Evolutionary conservation across 2,888 invertebrate species (phyloP).

Genomic region (Lymantria monacha): DNA sequence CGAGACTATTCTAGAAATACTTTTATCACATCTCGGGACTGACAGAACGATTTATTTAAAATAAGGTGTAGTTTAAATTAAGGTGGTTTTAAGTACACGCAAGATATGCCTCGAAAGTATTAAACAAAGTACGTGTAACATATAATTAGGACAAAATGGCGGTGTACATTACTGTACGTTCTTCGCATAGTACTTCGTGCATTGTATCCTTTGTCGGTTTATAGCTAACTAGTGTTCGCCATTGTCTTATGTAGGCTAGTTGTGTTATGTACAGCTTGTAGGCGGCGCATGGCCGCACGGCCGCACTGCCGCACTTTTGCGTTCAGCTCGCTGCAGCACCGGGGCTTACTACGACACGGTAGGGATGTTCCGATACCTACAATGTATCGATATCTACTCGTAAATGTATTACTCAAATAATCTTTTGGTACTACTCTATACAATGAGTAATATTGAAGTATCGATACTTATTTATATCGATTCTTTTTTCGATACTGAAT

Average conservation of each 20-base stretch:
- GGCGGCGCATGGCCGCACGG: too few species aligned
- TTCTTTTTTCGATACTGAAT: too few species aligned
- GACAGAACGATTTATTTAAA: constrained; percentile 20
- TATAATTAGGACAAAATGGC: constrained; percentile 68
- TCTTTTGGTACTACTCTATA: too few species aligned
- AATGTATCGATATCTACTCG: too few species aligned
- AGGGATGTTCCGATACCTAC: too few species aligned
- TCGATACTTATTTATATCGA: too few species aligned
- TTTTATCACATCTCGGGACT: constrained; percentile 23
- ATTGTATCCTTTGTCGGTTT: constrained; percentile 69
- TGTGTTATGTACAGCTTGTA: background rate
- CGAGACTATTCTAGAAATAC: constrained; percentile 26
- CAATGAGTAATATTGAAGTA: too few species aligned
- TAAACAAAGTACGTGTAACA: constrained; percentile 71
- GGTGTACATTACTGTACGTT: constrained; percentile 78
- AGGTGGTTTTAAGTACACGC: constrained; percentile 62
- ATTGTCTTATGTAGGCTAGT: constrained; percentile 15
- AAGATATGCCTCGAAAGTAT: constrained; percentile 78
- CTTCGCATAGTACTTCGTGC: constrained; percentile 77
- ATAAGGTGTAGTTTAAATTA: constrained; percentile 65
- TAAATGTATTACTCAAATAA: too few species aligned
- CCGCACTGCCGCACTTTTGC: background rate
- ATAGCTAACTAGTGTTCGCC: constrained; percentile 48
- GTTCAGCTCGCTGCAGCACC: background rate
- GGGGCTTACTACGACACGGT: background rate